Conservation (phyloP, 1,140 invertebrate genomes). For the Acromyrmex echinatior region DNA sequence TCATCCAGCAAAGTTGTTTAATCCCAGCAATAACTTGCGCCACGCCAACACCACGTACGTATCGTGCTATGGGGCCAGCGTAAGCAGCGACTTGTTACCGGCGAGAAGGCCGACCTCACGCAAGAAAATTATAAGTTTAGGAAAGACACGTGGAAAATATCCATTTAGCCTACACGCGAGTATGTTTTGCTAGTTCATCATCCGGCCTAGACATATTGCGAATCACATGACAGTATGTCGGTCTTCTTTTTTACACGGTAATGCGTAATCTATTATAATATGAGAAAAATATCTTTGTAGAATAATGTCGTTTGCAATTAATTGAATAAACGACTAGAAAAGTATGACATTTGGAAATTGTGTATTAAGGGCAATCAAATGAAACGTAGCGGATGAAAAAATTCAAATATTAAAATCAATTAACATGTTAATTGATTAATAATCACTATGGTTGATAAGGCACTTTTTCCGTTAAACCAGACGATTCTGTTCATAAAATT, state of each 20-base stretch:
- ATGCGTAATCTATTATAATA: neutral
- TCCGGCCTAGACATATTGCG: neutral
- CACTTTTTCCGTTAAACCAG: too few species aligned
- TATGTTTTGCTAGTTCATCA: neutral
- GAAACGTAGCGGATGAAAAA: too few species aligned
- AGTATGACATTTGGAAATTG: neutral
- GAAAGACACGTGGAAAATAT: slow-evolving; percentile 30
- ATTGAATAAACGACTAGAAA: neutral
- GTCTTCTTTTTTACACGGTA: neutral
- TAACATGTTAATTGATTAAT: too few species aligned
- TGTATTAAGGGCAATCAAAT: neutral
- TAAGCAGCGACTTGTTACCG: slow-evolving; percentile 55
- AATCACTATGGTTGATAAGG: too few species aligned
- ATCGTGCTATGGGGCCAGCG: neutral
- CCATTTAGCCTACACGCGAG: slow-evolving; percentile 21
- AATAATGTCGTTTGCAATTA: neutral
- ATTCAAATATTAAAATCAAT: too few species aligned
- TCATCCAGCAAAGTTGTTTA: slow-evolving; percentile 84
- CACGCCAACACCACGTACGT: slow-evolving; percentile 66
- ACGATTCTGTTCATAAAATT: too few species aligned
- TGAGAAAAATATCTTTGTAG: neutral
- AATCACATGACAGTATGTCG: neutral
- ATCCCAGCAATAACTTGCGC: slow-evolving; percentile 81
- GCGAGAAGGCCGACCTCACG: slow-evolving; percentile 38
- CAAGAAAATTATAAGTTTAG: slow-evolving; percentile 52